Evolutionary conservation across 2,797 vertebrate genomes (phyloP), one percentile per base, ranked within the genome.

Genomic region (Adrianichthys oophorus): DNA sequence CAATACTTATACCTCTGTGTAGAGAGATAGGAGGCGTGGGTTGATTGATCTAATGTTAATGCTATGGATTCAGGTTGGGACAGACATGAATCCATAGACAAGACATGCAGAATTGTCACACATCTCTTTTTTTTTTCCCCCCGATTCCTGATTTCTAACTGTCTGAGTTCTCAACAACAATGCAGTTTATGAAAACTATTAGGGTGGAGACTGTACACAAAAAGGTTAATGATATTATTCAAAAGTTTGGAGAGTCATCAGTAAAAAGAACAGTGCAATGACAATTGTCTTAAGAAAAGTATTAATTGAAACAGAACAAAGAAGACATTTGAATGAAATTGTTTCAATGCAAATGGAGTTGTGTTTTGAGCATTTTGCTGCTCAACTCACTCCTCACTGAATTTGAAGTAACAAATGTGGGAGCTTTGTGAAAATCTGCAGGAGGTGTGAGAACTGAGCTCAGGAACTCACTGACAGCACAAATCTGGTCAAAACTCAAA

Each of bases 1-100:
- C 79, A 68, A 83, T 85, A 72, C 69, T 61, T 70, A 69, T 82
- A 71, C 73, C 70, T 73, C 76, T 65, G 57, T 73, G 72, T 66
- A 68, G 59, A 48, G 63, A 70, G 57, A 61, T 70, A 47, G 70
- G 45, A 41, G 59, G 29, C 46, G 45, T 12, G 18, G 45, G 4
- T 53, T 14, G 56, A 64, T 40, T 62, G 80, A 73, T 73, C 78
- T 60, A 68, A 51, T 59, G 68, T 73, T 79, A 83, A 82, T 70
- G 72, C 76, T 70, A 65, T 76, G 53, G 70, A 84, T 83, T 83
- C 72, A 63, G 80, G 59, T 80, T 52, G 0, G 32, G 48, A 26
- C 44, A 52, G 60, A 42, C 46, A 43, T 55, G 56, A 59, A 59
- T 59, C 56, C 47, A 50, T 50, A 42, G 56, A 48, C 48, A 32